Percentiles rank a stretch among this genome's conserved stretches.
Evolutionary conservation across 1,140 invertebrate species (phyloP).

Genomic region (Mizuhopecten yessoensis): DNA sequence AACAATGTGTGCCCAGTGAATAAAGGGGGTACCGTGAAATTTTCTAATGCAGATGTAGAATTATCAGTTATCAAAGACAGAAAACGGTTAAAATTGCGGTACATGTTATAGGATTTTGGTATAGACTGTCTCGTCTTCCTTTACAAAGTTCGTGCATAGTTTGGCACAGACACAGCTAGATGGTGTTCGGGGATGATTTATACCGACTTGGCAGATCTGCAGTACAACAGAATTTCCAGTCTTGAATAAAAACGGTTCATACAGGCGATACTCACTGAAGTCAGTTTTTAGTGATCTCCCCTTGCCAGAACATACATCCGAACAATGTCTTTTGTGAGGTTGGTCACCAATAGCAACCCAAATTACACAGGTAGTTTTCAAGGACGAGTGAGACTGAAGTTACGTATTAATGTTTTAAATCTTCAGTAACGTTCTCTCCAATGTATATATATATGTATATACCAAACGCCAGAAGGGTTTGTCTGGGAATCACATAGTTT

Average conservation of each 20-base stretch:
- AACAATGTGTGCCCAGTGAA: not conserved
- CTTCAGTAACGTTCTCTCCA: not conserved
- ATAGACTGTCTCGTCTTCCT: not conserved
- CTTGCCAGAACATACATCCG: constrained; percentile 3
- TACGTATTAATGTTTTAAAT: not conserved
- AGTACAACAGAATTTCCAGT: not conserved
- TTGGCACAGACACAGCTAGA: not conserved
- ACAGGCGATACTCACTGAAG: not conserved
- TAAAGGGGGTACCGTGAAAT: not conserved
- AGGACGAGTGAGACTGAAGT: not conserved
- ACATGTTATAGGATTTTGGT: not conserved
- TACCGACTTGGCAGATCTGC: not conserved
- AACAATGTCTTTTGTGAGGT: not conserved
- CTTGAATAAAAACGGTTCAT: not conserved
- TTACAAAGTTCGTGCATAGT: not conserved
- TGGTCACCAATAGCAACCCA: not conserved
- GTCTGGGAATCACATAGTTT: not conserved
- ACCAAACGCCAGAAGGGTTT: not conserved
- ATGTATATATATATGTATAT: not conserved
- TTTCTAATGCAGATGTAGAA: not conserved
- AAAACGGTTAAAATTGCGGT: not conserved
- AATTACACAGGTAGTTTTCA: not conserved
- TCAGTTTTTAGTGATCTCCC: not conserved
- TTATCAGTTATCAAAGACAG: not conserved
- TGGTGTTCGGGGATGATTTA: not conserved